These are phyloP conservation scores for Umimayanthus kanabou DNA, from an alignment of 92 coral and sea anemone species.

Conservation along the genomic window DNA sequence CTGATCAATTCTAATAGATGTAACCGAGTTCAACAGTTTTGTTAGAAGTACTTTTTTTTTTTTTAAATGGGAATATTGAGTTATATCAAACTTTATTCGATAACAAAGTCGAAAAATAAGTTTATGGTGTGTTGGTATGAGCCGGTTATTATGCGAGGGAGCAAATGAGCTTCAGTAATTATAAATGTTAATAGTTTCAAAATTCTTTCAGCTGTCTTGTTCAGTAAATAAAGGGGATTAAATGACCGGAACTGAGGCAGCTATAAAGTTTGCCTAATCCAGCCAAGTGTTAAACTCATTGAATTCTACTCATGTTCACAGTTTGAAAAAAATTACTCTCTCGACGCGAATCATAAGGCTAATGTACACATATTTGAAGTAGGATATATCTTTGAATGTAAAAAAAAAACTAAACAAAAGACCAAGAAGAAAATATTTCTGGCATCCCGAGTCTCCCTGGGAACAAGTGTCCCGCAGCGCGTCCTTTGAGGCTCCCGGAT, in stretches of 20 bases:
- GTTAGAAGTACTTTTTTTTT: no score
- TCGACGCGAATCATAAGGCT: not conserved
- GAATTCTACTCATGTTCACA: constrained; percentile 6
- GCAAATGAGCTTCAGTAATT: no score
- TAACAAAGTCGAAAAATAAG: no score
- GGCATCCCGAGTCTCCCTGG: constrained; percentile 43
- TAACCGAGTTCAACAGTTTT: no score
- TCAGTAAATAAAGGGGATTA: not conserved
- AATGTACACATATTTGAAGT: not conserved
- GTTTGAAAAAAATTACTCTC: not conserved
- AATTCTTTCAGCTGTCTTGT: no score
- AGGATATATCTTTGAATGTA: not conserved
- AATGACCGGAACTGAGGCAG: not conserved
- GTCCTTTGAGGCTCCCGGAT: constrained; percentile 58
- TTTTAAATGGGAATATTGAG: no score
- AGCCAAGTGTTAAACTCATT: not conserved
- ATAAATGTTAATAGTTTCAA: no score
- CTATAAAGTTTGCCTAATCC: not conserved
- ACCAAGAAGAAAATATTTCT: not conserved
- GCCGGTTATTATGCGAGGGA: no score
- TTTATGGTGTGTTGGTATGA: no score
- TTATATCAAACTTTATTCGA: no score
- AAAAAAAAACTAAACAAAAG: not conserved
- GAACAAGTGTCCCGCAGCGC: constrained; percentile 40
- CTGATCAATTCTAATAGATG: no score